Conservation (phyloP, 1,140 invertebrate species). For the Drosophila asahinai region DNA sequence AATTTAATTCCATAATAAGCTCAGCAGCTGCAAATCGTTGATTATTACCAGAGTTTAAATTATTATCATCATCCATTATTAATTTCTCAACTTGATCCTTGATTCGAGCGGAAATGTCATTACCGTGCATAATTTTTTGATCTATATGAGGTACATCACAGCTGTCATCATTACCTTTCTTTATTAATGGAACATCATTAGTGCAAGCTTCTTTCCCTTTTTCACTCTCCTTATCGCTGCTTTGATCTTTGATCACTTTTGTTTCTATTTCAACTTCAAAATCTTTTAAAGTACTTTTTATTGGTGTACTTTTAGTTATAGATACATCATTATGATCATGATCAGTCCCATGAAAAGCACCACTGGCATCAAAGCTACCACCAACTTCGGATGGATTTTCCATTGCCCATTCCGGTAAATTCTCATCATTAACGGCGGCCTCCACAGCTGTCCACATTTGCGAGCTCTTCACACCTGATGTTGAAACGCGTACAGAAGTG, state of each 20-base stretch:
- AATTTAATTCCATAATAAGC: conserved; percentile 3
- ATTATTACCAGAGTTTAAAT: conserved; percentile 27
- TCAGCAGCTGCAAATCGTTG: conserved; percentile 8
- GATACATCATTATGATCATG: conserved; percentile 28
- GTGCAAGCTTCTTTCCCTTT: background rate
- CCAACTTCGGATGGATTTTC: conserved; percentile 91
- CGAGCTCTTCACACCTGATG: conserved; percentile 26
- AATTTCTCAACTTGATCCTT: conserved; percentile 91
- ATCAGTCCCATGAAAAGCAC: conserved; percentile 90
- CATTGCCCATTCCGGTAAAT: conserved; percentile 91
- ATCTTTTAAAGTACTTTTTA: background rate
- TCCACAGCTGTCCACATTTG: conserved; percentile 50
- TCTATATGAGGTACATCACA: conserved; percentile 12
- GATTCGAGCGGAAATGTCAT: conserved; percentile 87
- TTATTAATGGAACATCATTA: background rate
- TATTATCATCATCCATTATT: conserved; percentile 88
- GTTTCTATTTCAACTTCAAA: conserved; percentile 5
- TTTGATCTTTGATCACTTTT: background rate
- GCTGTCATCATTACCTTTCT: background rate
- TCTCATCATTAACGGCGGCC: conserved; percentile 86
- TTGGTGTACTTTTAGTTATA: background rate
- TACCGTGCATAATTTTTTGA: conserved; percentile 26
- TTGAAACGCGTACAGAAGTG: conserved; percentile 20
- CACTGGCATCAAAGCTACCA: conserved; percentile 94
- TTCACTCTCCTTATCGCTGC: background rate